Evolutionary conservation across 2,113 vertebrate species (phyloP).

Genomic region (Peromyscus leucopus): DNA sequence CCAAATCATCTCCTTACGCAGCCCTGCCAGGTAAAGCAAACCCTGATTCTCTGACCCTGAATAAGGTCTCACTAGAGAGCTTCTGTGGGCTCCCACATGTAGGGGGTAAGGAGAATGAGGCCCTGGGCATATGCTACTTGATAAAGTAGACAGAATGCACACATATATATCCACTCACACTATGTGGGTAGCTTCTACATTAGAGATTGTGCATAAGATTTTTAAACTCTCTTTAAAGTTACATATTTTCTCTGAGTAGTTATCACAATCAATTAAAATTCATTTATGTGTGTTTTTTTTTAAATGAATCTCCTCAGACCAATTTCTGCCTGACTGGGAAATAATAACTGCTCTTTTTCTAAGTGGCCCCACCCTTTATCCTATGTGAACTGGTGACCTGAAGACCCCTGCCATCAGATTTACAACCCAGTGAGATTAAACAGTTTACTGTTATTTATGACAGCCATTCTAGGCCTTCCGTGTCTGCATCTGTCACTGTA

Average conservation of each 20-base stretch:
- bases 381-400: slow-evolving; percentile 52
- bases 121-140: neutral
- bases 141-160: slow-evolving; percentile 16
- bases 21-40: too few species aligned
- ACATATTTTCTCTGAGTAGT: neutral
- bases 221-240: neutral
- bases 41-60: too few species aligned
- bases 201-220: neutral
- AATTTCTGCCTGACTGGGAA: neutral
- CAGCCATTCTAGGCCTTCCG: slow-evolving; percentile 38
- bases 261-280: slow-evolving; percentile 46
- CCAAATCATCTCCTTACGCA: too few species aligned
- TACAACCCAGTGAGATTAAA: slow-evolving; percentile 78
- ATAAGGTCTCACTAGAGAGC: too few species aligned
- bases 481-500: slow-evolving; percentile 77
- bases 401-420: slow-evolving; percentile 78
- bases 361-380: slow-evolving; percentile 34
- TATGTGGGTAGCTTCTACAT: neutral
- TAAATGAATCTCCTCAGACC: slow-evolving; percentile 28
- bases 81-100: too few species aligned
- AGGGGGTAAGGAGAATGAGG: fast-evolving
- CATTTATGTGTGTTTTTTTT: neutral
- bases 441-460: slow-evolving; percentile 78
- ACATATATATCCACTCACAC: neutral
- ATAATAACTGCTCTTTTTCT: slow-evolving; percentile 8